These are phyloP conservation scores for Octodon degus DNA, from an alignment of 2,113 vertebrate species.

Conservation along the genomic window DNA sequence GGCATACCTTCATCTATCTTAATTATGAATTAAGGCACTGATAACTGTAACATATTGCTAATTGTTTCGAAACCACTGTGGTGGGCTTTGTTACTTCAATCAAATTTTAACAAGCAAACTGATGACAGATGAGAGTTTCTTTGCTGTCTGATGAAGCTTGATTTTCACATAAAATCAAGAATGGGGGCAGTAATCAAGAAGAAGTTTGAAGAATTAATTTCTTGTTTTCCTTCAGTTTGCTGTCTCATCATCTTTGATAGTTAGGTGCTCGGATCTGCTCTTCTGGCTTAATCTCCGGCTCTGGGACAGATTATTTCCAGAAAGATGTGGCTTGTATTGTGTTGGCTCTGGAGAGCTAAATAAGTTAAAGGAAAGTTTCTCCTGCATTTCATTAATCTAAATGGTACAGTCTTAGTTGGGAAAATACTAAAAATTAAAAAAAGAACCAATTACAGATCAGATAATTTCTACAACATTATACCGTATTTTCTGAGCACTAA, in stretches of 20 bases:
- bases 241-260: conserved; percentile 30
- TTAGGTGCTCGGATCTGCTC: conserved; percentile 48
- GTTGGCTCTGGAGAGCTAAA: conserved; percentile 18
- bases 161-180: conserved; percentile 46
- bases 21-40: conserved; percentile 6
- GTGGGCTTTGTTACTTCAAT: neutral
- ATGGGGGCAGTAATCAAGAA: neutral
- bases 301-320: conserved; percentile 14
- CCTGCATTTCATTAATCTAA: conserved; percentile 22
- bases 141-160: conserved; percentile 50
- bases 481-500: conserved; percentile 32
- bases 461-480: neutral
- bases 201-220: conserved; percentile 50
- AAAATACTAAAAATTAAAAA: neutral
- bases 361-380: neutral
- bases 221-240: conserved; percentile 44
- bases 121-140: neutral
- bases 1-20: neutral
- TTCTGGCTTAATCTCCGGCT: conserved; percentile 16
- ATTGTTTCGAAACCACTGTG: conserved; percentile 9
- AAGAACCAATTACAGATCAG: conserved; percentile 40
- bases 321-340: conserved; percentile 41
- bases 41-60: neutral
- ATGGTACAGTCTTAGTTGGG: conserved; percentile 10
- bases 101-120: conserved; percentile 46